phyloP scores from a whole-genome alignment of 2,888 invertebrate genomes.

The Drosophila helvetica region DNA sequence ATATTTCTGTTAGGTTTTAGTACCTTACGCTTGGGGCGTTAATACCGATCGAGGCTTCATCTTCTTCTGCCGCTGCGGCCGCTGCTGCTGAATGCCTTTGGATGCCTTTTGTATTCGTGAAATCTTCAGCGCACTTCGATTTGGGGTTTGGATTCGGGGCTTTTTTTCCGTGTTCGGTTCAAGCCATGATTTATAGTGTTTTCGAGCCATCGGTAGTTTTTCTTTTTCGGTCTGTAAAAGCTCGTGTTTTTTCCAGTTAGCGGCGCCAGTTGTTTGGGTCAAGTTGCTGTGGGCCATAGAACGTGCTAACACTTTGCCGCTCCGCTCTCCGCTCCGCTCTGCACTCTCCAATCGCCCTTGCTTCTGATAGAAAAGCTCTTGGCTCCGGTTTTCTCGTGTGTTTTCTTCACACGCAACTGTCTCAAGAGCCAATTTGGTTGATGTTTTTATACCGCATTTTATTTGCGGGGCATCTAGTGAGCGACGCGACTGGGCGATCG shows the following conservation, averaged over 20 bases:
- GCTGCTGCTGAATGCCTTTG: conserved; percentile 39
- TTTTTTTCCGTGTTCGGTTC: conserved; percentile 27
- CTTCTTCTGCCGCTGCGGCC: conserved; percentile 28
- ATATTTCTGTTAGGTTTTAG: conserved; percentile 40
- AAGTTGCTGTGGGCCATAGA: conserved; percentile 60
- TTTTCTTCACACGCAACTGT: conserved; percentile 74
- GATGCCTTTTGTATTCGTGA: conserved; percentile 49
- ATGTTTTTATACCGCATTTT: conserved; percentile 69
- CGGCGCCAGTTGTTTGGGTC: conserved; percentile 50
- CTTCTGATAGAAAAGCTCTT: conserved; percentile 14
- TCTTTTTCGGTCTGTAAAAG: conserved; percentile 40
- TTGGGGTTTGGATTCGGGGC: conserved; percentile 41
- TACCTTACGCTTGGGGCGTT: conserved; percentile 41
- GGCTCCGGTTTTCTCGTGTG: conserved; percentile 50
- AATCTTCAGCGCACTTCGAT: conserved; percentile 73
- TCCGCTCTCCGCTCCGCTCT: too few relatives aligned
- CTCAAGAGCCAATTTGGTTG: conserved; percentile 67
- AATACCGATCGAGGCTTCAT: conserved; percentile 33
- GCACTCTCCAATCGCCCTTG: not conserved
- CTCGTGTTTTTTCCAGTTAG: conserved; percentile 39
- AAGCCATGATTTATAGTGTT: conserved; percentile 70
- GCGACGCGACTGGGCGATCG: conserved; percentile 44
- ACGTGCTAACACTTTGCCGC: conserved; percentile 74
- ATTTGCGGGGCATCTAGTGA: conserved; percentile 77
- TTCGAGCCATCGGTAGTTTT: conserved; percentile 35